Conservation (phyloP, 1,140 invertebrate species). For the Lepidurus arcticus region DNA sequence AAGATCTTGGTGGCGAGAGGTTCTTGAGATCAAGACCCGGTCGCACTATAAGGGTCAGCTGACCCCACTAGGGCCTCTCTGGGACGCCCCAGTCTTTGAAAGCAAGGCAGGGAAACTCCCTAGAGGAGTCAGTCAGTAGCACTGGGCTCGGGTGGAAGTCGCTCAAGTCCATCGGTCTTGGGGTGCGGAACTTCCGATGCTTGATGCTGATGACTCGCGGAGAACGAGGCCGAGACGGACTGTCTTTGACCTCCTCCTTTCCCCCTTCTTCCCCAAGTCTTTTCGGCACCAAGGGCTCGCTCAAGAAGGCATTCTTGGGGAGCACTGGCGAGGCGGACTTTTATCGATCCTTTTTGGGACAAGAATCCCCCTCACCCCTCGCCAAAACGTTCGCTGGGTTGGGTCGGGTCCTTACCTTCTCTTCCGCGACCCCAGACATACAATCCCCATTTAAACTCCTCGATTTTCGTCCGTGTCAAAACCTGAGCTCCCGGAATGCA, state of each 20-base stretch:
- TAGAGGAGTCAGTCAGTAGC: neutral
- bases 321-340: neutral
- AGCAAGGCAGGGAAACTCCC: neutral
- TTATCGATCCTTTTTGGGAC: neutral
- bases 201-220: neutral
- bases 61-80: neutral
- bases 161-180: neutral
- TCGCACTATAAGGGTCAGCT: neutral
- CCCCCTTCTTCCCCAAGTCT: neutral
- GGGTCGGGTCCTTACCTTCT: neutral
- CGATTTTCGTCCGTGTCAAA: neutral
- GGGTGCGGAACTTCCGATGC: neutral
- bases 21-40: neutral
- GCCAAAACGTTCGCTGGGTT: too few relatives aligned
- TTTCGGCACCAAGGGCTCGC: neutral
- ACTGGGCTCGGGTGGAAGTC: neutral
- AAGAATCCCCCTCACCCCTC: neutral
- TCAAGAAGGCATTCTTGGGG: neutral
- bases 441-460: neutral
- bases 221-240: neutral
- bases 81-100: neutral
- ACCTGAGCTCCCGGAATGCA: neutral
- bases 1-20: neutral
- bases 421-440: slow-evolving; percentile 17
- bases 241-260: neutral